Conservation (phyloP, 2,113 vertebrate genomes). For the Indri indri region DNA sequence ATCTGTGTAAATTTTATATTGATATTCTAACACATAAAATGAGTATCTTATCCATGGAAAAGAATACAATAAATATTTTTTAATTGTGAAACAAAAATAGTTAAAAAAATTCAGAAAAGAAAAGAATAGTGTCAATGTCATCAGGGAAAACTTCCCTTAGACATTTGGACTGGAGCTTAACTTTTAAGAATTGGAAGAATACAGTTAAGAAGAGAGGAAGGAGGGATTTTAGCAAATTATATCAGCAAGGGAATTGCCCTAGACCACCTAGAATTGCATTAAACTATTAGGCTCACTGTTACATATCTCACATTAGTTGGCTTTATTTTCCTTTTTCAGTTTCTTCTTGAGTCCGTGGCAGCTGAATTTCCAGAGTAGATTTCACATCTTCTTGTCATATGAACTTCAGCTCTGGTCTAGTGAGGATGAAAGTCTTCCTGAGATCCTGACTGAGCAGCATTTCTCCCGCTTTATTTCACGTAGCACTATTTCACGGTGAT, state of each 20-base stretch:
- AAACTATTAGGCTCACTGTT: background rate
- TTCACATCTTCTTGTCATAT: conserved; percentile 44
- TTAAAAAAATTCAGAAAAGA: background rate
- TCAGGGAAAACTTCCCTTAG: background rate
- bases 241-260: background rate
- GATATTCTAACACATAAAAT: background rate
- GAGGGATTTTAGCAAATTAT: background rate
- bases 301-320: background rate
- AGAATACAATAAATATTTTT: background rate
- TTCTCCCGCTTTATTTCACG: conserved; percentile 26
- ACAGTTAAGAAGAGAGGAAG: background rate
- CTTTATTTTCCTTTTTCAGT: background rate
- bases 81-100: background rate
- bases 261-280: background rate
- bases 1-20: background rate
- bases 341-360: background rate
- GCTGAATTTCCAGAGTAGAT: background rate
- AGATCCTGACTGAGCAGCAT: background rate
- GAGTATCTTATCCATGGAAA: background rate
- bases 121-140: background rate
- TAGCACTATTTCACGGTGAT: background rate
- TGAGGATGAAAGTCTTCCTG: conserved; percentile 32
- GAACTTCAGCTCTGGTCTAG: conserved; percentile 16
- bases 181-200: background rate
- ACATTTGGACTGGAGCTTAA: background rate